Evolutionary conservation across 2,888 invertebrate genomes (phyloP).

Genomic region (Sminthurinus aureus): DNA sequence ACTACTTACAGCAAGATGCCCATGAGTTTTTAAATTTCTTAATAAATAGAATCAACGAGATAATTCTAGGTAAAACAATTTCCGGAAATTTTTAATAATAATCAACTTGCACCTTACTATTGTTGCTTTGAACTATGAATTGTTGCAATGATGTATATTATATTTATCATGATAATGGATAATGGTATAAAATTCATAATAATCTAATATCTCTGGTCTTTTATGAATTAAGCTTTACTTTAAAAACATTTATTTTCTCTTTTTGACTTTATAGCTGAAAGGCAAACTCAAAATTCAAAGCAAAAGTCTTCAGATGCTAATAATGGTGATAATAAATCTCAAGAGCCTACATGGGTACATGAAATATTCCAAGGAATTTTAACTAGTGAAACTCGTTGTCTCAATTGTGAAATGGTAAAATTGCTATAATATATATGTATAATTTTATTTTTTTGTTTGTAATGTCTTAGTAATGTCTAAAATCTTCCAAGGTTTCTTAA

Average conservation of each 20-base stretch:
- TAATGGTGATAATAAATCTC: slow-evolving; percentile 61
- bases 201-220: too few species aligned
- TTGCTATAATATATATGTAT: neutral
- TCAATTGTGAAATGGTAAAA: slow-evolving; percentile 96
- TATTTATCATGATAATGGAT: too few species aligned
- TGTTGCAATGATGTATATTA: too few species aligned
- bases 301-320: slow-evolving; percentile 40
- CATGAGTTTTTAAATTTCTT: slow-evolving; percentile 99
- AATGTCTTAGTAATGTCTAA: neutral
- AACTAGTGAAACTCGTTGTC: slow-evolving; percentile 98
- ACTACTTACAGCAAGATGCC: slow-evolving; percentile 99
- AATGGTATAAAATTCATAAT: too few species aligned
- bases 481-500: neutral
- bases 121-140: too few species aligned
- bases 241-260: neutral
- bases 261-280: slow-evolving; percentile 72
- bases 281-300: slow-evolving; percentile 65
- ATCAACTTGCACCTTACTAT: too few species aligned
- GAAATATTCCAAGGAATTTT: slow-evolving; percentile 99
- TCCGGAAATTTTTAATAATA: too few species aligned
- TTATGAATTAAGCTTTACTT: neutral
- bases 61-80: slow-evolving; percentile 92
- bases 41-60: slow-evolving; percentile 98
- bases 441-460: neutral
- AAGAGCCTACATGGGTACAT: slow-evolving; percentile 98